These are phyloP conservation scores for Pseudonaja textilis DNA, from an alignment of 2,113 vertebrate genomes.

Conservation along the genomic window DNA sequence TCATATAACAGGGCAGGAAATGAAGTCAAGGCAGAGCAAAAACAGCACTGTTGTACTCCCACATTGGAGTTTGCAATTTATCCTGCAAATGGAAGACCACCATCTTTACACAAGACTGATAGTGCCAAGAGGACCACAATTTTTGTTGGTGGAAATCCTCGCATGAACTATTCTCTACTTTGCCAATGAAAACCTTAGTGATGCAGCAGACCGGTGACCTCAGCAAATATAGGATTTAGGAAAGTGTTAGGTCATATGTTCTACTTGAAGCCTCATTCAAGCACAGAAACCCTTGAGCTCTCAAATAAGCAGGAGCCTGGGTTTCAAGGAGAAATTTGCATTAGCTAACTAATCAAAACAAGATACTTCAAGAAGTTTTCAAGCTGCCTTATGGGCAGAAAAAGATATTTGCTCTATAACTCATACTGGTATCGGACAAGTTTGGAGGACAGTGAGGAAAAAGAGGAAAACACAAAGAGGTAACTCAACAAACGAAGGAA, in stretches of 20 bases:
- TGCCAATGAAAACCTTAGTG: neutral
- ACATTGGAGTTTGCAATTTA: neutral
- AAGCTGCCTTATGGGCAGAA: neutral
- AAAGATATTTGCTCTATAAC: neutral
- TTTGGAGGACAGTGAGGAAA: neutral
- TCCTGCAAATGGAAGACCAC: neutral
- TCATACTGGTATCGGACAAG: neutral
- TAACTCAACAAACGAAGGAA: neutral
- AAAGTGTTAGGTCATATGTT: neutral
- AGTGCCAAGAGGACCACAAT: neutral
- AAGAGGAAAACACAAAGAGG: neutral
- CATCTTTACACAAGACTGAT: neutral
- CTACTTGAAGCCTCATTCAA: neutral
- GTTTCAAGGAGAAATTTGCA: neutral
- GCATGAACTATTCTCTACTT: neutral
- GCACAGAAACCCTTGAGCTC: neutral
- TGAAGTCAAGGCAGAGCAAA: neutral
- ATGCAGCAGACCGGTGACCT: neutral
- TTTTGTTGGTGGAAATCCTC: neutral
- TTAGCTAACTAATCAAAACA: neutral
- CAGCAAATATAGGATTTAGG: neutral
- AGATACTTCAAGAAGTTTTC: neutral
- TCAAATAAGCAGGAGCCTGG: neutral
- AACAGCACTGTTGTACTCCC: neutral
- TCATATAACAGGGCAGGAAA: neutral